Evolutionary conservation across 2,888 invertebrate species (phyloP), one percentile per base, ranked within the genome.

Genomic region (Apocheima hispidaria): DNA sequence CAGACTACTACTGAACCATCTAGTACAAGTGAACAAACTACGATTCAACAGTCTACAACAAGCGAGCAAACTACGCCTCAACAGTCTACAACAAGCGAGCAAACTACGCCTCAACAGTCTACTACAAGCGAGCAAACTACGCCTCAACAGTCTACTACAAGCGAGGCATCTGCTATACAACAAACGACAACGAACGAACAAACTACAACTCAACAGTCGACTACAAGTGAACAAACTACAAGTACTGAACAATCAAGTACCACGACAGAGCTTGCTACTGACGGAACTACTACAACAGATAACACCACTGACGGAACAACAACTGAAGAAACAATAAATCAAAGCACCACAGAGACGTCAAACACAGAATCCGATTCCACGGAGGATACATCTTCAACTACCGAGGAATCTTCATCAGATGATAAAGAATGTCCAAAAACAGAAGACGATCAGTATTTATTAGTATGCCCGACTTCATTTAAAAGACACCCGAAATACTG

Each of bases 391-490:
- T 57, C 53, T 26, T 69, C 73, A 16, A 74, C 78, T 26, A 80
- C 79, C 65, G 66, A 79, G 65, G 66, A 65, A 63, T 72, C 63
- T 70, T 72, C 81, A 54, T 72, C 84, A 36, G 74, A 58, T 14
- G 74, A 58, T 14, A 82, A 87, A 53, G 78, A 94, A 81, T 92
- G 94, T 83, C 88, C 94, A 6, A 85, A 95, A 71, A 88, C 95
- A 9, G 94, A 95, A 52, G 94, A 95, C 18, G 95, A 96, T 65
- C 97, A 97, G 86, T 92, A 95, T 66, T 86, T 95, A 12, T 94
- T 95, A 58, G 94, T 96, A 1, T 97, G 97, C 78, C 97, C 97
- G 7, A 96, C 97, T 5, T 97, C 97, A 35, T 97, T 97, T 86
- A 94, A 94, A 77, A 93, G 96, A 67, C 97, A 97, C 93, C 97